Evolutionary conservation across 2,888 invertebrate species (phyloP).

Genomic region (Hydriomena furcata): DNA sequence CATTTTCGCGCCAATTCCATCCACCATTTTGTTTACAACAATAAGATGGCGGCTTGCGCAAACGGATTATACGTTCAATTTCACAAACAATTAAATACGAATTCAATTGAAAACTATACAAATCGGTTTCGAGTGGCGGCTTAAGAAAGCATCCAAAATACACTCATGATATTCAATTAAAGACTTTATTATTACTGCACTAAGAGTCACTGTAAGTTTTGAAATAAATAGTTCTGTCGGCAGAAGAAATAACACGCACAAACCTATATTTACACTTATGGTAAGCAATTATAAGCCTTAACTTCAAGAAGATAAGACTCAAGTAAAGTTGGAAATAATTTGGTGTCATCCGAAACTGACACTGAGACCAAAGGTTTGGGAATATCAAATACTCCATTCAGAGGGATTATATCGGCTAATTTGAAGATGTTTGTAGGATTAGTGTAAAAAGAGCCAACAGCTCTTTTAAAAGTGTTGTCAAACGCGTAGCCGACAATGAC

Average conservation of each 20-base stretch:
- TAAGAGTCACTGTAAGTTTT: conserved; percentile 1
- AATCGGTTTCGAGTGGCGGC: conserved; percentile 61
- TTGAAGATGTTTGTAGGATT: conserved; percentile 38
- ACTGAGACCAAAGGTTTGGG: conserved; percentile 46
- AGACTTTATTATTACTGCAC: not conserved
- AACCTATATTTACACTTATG: not conserved
- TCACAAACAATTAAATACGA: conserved; percentile 58
- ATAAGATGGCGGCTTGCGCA: conserved; percentile 52
- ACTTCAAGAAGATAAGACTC: conserved; percentile 18
- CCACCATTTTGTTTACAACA: conserved; percentile 55
- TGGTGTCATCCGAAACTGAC: conserved; percentile 52
- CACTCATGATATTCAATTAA: not conserved
- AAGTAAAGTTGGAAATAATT: conserved; percentile 6
- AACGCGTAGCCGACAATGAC: conserved; percentile 15
- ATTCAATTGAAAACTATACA: conserved; percentile 52
- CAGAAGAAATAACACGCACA: conserved; percentile 1
- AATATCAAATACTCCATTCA: conserved; percentile 47
- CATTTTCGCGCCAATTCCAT: conserved; percentile 48
- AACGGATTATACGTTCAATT: conserved; percentile 68
- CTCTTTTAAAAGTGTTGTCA: conserved; percentile 18
- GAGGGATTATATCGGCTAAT: conserved; percentile 47
- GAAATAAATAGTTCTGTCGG: not conserved
- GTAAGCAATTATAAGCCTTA: conserved; percentile 31
- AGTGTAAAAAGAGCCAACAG: conserved; percentile 20
- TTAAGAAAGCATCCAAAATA: conserved; percentile 22